phyloP scores from a whole-genome alignment of 1,140 invertebrate species.

The Cryptotermes secundus region DNA sequence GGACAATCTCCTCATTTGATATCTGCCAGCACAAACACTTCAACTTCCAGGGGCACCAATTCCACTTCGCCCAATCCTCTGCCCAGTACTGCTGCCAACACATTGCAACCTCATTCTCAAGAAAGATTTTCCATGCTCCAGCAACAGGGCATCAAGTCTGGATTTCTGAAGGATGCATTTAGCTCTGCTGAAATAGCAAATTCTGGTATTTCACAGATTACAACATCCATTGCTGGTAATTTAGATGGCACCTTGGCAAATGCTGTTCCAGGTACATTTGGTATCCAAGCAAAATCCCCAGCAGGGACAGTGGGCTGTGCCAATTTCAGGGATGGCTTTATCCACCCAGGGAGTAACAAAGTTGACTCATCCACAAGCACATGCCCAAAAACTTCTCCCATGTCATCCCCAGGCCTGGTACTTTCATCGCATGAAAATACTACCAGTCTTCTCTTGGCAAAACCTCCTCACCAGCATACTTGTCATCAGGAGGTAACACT shows the following conservation, averaged over 20 bases:
- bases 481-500: background rate
- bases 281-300: background rate
- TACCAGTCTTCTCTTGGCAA: background rate
- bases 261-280: background rate
- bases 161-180: constrained; percentile 1
- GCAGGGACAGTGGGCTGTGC: background rate
- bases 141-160: background rate
- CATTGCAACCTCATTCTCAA: background rate
- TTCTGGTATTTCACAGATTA: constrained; percentile 5
- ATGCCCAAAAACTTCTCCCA: background rate
- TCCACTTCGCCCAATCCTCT: background rate
- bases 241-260: background rate
- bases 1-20: constrained; percentile 14
- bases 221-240: background rate
- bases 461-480: background rate
- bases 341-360: background rate
- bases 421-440: background rate
- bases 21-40: constrained; percentile 27
- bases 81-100: background rate
- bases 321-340: constrained; percentile 1
- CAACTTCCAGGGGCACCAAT: constrained; percentile 20
- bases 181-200: background rate
- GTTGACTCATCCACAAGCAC: constrained; percentile 1
- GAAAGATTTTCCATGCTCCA: background rate
- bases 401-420: background rate